Evolutionary conservation across 1,140 invertebrate genomes (phyloP), one percentile per base, ranked within the genome.

Genomic region (Chrysoperla carnea): DNA sequence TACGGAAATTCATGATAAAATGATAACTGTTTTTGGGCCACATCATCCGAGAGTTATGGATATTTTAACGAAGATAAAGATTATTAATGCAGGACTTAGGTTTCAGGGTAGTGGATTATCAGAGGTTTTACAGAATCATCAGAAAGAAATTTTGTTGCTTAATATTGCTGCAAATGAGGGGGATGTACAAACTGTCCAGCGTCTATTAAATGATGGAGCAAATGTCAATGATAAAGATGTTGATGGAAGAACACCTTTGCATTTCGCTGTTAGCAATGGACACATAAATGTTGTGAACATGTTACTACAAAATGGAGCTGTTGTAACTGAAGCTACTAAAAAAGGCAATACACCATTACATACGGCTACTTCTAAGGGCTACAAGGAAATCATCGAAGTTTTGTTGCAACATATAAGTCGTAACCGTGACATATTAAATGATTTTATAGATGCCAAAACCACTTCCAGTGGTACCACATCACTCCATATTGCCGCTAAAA

Each of bases 241-340:
- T 8, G 43, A 45, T 40, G 49, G 50, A 11, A 44, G 39, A 14
- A 52, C 55, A 8, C 58, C 66, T 9, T 49, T 71, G 6, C 66
- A 70, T 50, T 51, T 62, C 38, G 67, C 67, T 8, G 56, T 60
- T 15, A 48, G 58, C 41, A 53, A 58, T 28, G 64, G 61, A 6
- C 58, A 58, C 41, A 37, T 56, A 23, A 36, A 43, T 37, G 43
- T 49, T 31, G 27, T 54, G 14, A 37, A 44, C 23, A 40, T 8
- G 17, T 36, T 56, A 8, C 13, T 56, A 4, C 29, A 43, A 6
- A 29, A 45, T 2, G 48, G 50, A 1, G 47, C 45, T 2, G 39
- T 47, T 14, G 29, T 46, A 0, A 52, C 51, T 44, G 36, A 38
- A 4, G 12, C 11, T 37, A 42, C 42, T 33, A 37, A 27, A 7